phyloP scores from a whole-genome alignment of 2,888 invertebrate genomes.

The Amphipyra tragopoginis region DNA sequence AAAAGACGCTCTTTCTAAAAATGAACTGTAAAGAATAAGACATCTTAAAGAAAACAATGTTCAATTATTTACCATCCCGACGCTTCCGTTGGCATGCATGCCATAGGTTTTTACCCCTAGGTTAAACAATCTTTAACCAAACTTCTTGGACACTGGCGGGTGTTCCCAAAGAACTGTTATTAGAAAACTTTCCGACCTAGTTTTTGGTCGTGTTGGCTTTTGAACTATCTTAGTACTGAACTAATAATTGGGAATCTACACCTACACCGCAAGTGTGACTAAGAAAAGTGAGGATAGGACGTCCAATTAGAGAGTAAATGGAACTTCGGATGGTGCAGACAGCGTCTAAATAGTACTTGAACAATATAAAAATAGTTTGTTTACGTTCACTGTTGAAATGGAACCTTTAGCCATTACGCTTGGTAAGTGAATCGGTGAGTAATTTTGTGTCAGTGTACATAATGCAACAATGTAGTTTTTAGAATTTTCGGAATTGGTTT shows the following conservation, averaged over 20 bases:
- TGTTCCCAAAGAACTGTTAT: conserved; percentile 57
- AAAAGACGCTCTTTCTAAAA: no score
- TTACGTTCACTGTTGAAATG: neutral
- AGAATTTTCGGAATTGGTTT: no score
- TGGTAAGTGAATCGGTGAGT: no score
- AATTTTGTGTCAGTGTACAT: no score
- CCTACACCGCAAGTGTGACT: conserved; percentile 18
- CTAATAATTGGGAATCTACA: conserved; percentile 52
- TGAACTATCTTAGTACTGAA: conserved; percentile 59
- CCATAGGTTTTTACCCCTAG: conserved; percentile 40
- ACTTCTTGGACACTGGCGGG: conserved; percentile 43
- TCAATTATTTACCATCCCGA: neutral
- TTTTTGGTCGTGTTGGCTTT: conserved; percentile 53
- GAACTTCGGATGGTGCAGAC: conserved; percentile 13
- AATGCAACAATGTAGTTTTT: no score
- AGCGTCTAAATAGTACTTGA: neutral
- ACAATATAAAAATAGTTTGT: neutral
- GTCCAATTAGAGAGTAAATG: conserved; percentile 33
- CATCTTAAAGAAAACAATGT: no score
- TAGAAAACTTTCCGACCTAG: conserved; percentile 59
- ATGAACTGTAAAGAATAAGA: no score
- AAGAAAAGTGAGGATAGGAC: conserved; percentile 19
- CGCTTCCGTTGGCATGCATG: conserved; percentile 13
- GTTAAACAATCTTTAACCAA: conserved; percentile 47
- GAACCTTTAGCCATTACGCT: no score